Percentiles rank a stretch among this genome's conserved stretches.
phyloP scores from a whole-genome alignment of 2,888 invertebrate genomes.

The Apotomis betuletana region DNA sequence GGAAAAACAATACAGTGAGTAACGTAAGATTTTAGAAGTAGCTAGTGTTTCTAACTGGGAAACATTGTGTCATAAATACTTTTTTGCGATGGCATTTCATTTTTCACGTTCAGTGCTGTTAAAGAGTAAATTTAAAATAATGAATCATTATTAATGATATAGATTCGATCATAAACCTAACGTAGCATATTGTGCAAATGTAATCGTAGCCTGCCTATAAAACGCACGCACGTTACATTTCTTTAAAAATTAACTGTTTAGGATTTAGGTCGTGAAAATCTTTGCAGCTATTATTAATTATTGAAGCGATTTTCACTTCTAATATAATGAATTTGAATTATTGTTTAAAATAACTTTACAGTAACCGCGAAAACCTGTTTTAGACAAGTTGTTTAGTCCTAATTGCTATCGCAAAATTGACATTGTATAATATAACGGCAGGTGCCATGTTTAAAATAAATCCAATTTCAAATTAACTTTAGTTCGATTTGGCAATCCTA shows the following conservation, averaged over 20 bases:
- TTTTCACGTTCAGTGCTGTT: neutral
- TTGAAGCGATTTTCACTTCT: neutral
- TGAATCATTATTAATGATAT: no score
- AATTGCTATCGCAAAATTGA: constrained; percentile 12
- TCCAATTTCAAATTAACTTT: neutral
- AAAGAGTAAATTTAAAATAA: no score
- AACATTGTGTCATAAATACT: neutral
- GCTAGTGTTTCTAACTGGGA: neutral
- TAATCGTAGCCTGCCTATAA: neutral
- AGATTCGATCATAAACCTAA: no score
- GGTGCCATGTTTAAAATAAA: constrained; percentile 1
- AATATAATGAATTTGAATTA: neutral
- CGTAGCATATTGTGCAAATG: neutral
- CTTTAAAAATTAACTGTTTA: neutral
- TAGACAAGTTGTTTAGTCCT: neutral
- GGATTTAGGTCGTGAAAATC: neutral
- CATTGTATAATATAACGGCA: neutral
- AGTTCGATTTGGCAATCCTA: neutral
- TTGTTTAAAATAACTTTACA: neutral
- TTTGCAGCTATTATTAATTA: neutral
- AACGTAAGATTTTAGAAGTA: neutral
- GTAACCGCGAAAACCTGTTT: neutral
- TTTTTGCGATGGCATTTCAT: neutral
- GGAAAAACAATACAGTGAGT: constrained; percentile 9
- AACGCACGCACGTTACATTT: neutral